These are phyloP conservation scores for Neopelma chrysocephalum DNA, from an alignment of 2,797 vertebrate species.

Conservation along the genomic window DNA sequence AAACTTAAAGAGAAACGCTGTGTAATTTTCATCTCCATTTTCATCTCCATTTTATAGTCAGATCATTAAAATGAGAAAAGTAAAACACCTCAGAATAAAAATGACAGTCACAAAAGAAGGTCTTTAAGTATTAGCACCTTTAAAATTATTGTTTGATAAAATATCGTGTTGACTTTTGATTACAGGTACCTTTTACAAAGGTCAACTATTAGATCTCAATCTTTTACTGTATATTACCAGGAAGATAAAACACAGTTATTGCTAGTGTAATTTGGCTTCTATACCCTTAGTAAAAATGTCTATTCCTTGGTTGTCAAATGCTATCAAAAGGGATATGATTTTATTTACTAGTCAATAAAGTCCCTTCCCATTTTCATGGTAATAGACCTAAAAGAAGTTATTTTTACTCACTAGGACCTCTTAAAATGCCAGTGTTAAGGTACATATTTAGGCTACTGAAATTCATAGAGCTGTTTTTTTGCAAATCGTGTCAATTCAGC, in stretches of 20 bases:
- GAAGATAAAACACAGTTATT: conserved; percentile 38
- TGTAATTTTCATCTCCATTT: not conserved
- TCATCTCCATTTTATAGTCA: not conserved
- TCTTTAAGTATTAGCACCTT: not conserved
- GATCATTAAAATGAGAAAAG: not conserved
- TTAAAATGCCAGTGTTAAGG: not conserved
- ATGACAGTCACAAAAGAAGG: not conserved
- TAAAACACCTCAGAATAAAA: not conserved
- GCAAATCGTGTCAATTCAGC: not conserved
- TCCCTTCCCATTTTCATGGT: not conserved
- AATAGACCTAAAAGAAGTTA: not conserved
- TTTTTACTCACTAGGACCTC: not conserved
- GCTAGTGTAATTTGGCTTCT: not conserved
- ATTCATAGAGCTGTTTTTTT: not conserved
- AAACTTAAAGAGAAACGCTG: not conserved
- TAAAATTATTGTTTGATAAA: not conserved
- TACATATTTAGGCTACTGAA: not conserved
- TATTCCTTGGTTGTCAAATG: not conserved
- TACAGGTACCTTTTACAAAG: not conserved
- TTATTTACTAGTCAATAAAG: conserved; percentile 50
- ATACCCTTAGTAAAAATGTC: not conserved
- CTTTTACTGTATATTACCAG: conserved; percentile 9
- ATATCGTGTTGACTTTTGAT: not conserved
- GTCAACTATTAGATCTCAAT: not conserved
- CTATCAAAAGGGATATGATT: not conserved